Evolutionary conservation across 2,113 vertebrate genomes (phyloP).

Genomic region (Gracilinanus agilis): DNA sequence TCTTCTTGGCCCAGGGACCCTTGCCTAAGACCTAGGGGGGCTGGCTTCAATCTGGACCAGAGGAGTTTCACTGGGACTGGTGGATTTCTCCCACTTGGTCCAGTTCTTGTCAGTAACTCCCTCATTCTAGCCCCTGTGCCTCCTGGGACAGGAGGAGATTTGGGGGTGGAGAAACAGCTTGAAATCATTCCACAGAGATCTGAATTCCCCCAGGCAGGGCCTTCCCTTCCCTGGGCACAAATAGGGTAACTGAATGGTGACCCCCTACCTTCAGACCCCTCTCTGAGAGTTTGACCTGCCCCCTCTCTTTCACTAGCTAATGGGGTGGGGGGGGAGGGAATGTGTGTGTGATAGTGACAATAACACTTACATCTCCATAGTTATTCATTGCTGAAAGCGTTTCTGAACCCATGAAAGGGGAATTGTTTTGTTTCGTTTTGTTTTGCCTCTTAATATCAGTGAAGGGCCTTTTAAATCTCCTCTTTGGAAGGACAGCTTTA

Average conservation of each 20-base stretch:
- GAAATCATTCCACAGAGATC: neutral
- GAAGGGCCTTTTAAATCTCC: slow-evolving; percentile 78
- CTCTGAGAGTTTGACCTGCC: neutral
- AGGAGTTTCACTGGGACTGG: neutral
- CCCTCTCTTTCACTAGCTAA: too few relatives aligned
- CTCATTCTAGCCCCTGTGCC: neutral
- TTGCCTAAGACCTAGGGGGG: neutral
- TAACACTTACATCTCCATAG: slow-evolving; percentile 54
- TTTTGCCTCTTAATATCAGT: slow-evolving; percentile 66
- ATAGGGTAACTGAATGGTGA: neutral
- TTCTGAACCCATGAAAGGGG: slow-evolving; percentile 67
- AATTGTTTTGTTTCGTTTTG: slow-evolving; percentile 53
- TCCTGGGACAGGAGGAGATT: neutral
- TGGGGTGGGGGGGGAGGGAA: fast-evolving
- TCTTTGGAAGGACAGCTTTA: slow-evolving; percentile 84
- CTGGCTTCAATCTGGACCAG: neutral
- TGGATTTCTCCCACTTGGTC: neutral
- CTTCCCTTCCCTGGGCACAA: neutral
- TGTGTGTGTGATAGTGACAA: slow-evolving; percentile 3
- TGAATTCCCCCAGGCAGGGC: neutral
- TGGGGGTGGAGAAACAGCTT: neutral
- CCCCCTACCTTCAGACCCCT: neutral
- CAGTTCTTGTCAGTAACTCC: neutral
- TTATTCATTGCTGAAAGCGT: slow-evolving; percentile 71
- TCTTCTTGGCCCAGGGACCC: neutral